Conservation (phyloP, 2,888 invertebrate genomes). For the Noctua janthina region DNA sequence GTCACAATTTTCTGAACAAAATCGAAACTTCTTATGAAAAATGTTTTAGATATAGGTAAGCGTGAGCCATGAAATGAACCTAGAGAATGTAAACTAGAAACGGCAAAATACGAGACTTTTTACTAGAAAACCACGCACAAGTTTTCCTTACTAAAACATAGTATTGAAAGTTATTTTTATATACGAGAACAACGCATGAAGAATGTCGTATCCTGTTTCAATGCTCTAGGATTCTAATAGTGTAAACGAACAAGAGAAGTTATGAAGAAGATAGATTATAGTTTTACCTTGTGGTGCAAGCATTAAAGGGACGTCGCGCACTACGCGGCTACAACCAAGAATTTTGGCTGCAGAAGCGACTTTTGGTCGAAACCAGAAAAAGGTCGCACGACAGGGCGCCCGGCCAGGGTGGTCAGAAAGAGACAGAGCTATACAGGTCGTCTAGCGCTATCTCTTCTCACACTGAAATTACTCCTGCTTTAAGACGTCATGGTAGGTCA, state of each 20-base stretch:
- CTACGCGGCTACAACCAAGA: background rate
- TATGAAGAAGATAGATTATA: background rate
- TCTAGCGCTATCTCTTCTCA: too few relatives aligned
- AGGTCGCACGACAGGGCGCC: background rate
- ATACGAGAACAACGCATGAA: background rate
- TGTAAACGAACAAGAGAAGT: background rate
- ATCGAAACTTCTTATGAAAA: constrained; percentile 20
- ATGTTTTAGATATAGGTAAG: constrained; percentile 5
- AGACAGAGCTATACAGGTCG: too few relatives aligned
- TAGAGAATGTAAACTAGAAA: constrained; percentile 30
- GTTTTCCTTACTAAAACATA: constrained; percentile 6
- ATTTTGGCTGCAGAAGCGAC: background rate
- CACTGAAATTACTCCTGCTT: too few relatives aligned
- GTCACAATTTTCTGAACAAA: constrained; percentile 11
- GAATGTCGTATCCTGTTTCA: constrained; percentile 15
- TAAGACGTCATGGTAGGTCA: too few relatives aligned
- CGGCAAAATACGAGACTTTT: background rate
- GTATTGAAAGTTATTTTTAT: background rate
- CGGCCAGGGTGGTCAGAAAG: background rate
- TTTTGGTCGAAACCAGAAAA: background rate
- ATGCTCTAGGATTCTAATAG: constrained; percentile 19
- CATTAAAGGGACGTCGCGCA: background rate
- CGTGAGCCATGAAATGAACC: background rate
- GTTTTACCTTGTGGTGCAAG: constrained; percentile 3
- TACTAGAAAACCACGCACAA: constrained; percentile 42